Conservation (phyloP, 2,888 invertebrate species). For the Aphrophora alni region DNA sequence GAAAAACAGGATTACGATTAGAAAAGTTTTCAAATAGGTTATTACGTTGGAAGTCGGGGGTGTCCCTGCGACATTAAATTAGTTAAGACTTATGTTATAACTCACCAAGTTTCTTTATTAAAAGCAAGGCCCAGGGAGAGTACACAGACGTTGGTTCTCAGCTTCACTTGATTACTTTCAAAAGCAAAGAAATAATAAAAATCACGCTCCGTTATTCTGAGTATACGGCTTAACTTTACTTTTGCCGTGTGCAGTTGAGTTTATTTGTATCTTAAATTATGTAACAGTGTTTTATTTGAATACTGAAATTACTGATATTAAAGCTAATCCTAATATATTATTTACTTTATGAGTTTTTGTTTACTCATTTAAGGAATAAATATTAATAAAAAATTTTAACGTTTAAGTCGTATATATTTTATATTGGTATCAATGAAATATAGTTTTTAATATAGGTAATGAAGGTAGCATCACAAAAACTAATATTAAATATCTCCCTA, state of each 20-base stretch:
- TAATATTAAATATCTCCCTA: too few relatives aligned
- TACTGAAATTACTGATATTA: too few relatives aligned
- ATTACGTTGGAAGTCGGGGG: not conserved
- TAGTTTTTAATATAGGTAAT: too few relatives aligned
- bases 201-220: not conserved
- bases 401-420: too few relatives aligned
- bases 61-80: conserved; percentile 5
- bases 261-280: not conserved
- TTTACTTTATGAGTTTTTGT: too few relatives aligned
- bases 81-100: conserved; percentile 9
- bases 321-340: too few relatives aligned
- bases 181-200: not conserved
- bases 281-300: too few relatives aligned
- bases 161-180: not conserved
- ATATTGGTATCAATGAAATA: too few relatives aligned
- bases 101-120: conserved; percentile 2
- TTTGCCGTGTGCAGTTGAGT: not conserved
- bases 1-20: conserved; percentile 2
- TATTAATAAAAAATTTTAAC: too few relatives aligned
- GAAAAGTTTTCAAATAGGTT: conserved; percentile 6
- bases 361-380: too few relatives aligned
- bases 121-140: conserved; percentile 2
- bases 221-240: not conserved
- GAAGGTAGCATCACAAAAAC: too few relatives aligned
- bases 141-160: not conserved